These are phyloP conservation scores for Podabrus alpinus DNA, from an alignment of 2,888 invertebrate genomes.

Conservation along the genomic window DNA sequence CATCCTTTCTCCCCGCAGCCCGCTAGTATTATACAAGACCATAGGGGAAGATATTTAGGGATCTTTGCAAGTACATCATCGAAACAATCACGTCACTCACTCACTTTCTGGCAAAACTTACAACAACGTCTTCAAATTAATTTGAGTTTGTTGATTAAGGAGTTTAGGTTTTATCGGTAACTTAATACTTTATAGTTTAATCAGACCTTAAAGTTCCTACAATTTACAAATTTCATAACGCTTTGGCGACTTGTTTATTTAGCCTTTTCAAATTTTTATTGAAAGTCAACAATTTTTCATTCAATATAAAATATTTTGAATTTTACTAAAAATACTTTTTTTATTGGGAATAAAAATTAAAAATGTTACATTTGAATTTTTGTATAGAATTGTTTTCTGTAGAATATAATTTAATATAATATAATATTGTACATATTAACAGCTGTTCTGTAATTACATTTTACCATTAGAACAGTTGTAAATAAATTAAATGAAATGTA, in stretches of 20 bases:
- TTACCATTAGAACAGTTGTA: too few species aligned
- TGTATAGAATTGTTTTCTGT: too few species aligned
- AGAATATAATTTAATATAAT: too few species aligned
- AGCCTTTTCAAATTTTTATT: too few species aligned
- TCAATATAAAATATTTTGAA: too few species aligned
- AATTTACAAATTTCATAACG: neutral
- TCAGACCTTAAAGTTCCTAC: neutral
- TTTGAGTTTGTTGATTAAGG: conserved; percentile 4
- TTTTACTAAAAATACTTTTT: too few species aligned
- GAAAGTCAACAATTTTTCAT: too few species aligned
- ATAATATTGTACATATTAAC: too few species aligned
- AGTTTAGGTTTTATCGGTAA: neutral
- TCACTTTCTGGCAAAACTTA: conserved; percentile 28
- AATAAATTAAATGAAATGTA: neutral
- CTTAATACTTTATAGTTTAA: neutral
- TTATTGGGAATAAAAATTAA: too few species aligned
- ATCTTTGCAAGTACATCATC: conserved; percentile 51
- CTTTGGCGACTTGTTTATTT: neutral
- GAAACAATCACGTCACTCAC: conserved; percentile 41
- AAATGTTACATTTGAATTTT: too few species aligned
- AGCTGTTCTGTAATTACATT: too few species aligned
- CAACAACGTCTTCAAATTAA: conserved; percentile 14
- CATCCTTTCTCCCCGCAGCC: conserved; percentile 56
- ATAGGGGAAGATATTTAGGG: conserved; percentile 53
- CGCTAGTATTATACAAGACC: conserved; percentile 48